A percentile compares a stretch with the other conserved stretches of the same genome.
These are phyloP conservation scores for Sebastes glaucus DNA, from an alignment of 2,797 vertebrate species.

Conservation along the genomic window DNA sequence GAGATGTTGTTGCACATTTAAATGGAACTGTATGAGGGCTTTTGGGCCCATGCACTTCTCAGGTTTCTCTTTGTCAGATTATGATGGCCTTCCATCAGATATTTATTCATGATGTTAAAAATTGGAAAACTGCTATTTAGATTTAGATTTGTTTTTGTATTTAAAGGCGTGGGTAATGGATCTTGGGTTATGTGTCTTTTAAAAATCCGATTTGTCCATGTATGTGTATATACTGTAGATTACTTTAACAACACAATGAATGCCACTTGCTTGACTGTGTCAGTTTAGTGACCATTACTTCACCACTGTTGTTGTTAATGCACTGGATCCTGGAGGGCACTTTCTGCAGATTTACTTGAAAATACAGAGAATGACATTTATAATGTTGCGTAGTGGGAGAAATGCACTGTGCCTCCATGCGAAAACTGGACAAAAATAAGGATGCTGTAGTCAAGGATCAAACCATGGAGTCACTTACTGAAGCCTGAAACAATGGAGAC, in stretches of 20 bases:
- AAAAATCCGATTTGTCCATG: background rate
- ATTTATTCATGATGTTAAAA: conserved; percentile 29
- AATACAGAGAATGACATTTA: background rate
- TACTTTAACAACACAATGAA: background rate
- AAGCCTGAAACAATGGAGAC: background rate
- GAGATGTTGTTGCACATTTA: conserved; percentile 37
- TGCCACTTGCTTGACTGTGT: background rate
- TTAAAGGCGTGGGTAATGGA: background rate
- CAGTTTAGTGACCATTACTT: conserved; percentile 12
- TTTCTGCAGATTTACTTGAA: conserved; percentile 53
- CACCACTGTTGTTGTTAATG: conserved; percentile 34
- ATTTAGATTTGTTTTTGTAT: background rate
- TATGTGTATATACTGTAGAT: background rate
- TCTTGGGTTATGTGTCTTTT: background rate
- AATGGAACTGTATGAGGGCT: conserved; percentile 39
- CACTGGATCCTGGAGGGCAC: conserved; percentile 53
- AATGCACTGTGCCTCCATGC: background rate
- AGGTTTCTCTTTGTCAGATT: conserved; percentile 34
- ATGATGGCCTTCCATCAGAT: conserved; percentile 5
- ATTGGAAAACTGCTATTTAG: background rate
- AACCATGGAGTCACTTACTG: background rate
- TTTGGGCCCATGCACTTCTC: conserved; percentile 21
- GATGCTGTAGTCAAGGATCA: background rate
- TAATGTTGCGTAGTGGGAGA: background rate
- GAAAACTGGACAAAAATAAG: background rate